Evolutionary conservation across 1,140 invertebrate species (phyloP).

Genomic region (Dendroctonus valens): DNA sequence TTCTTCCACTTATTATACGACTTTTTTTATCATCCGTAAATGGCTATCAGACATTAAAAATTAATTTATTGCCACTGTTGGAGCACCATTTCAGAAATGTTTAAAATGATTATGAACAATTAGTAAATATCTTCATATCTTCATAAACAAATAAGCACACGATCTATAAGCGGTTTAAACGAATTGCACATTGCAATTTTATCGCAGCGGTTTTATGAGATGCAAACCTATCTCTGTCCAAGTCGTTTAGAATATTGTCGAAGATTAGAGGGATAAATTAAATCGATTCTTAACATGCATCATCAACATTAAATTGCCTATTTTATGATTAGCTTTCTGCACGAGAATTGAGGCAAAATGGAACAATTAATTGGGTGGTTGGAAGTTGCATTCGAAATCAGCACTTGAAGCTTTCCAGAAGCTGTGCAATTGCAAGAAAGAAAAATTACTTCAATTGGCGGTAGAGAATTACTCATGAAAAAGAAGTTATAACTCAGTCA

Average conservation of each 20-base stretch:
- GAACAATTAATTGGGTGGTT: neutral
- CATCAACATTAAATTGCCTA: slow-evolving; percentile 9
- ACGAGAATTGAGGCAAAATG: neutral
- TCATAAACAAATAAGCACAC: neutral
- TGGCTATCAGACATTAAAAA: too few relatives aligned
- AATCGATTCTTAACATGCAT: slow-evolving; percentile 19
- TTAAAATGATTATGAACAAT: too few relatives aligned
- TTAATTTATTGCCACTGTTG: too few relatives aligned
- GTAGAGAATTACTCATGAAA: neutral
- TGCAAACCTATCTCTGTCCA: slow-evolving; percentile 17
- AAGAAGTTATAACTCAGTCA: neutral
- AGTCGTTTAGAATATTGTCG: slow-evolving; percentile 14
- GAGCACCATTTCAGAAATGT: too few relatives aligned
- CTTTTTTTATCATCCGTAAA: too few relatives aligned
- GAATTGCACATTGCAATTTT: slow-evolving; percentile 4
- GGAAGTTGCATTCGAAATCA: neutral
- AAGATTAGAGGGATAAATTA: slow-evolving; percentile 5
- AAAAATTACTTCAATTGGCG: too few relatives aligned
- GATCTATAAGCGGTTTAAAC: slow-evolving; percentile 3
- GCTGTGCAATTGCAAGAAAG: too few relatives aligned
- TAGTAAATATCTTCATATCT: too few relatives aligned
- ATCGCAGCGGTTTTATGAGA: slow-evolving; percentile 17
- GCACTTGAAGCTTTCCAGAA: neutral
- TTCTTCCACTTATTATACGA: too few relatives aligned
- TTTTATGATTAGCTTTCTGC: slow-evolving; percentile 6